phyloP scores from a whole-genome alignment of 2,113 vertebrate species.

The Nesoenas mayeri region DNA sequence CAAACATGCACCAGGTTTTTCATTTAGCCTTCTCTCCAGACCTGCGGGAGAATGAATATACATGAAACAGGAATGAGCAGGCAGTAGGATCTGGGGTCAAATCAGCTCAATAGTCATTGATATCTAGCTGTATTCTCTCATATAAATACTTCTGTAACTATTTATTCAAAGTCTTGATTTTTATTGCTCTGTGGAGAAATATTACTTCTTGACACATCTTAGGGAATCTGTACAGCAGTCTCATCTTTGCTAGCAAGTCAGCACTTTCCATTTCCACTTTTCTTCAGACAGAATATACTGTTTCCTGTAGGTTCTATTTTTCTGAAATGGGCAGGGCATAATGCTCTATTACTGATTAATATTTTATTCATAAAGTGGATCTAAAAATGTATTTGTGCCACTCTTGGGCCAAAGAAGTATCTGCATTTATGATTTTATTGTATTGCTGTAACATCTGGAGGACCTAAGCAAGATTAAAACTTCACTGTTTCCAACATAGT shows the following conservation, averaged over 20 bases:
- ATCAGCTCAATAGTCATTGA: not conserved
- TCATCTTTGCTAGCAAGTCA: not conserved
- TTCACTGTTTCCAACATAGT: not conserved
- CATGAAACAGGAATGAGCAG: not conserved
- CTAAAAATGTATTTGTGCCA: conserved; percentile 23
- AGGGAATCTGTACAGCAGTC: not conserved
- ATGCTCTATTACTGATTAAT: conserved; percentile 41
- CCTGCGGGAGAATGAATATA: not conserved
- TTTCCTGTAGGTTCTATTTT: conserved; percentile 17
- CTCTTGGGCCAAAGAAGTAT: not conserved
- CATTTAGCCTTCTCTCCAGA: not conserved
- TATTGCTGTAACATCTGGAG: conserved; percentile 9
- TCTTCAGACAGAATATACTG: not conserved
- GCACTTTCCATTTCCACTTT: not conserved
- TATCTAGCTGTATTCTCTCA: not conserved
- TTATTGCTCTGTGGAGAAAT: not conserved
- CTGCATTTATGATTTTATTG: not conserved
- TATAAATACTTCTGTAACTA: not conserved
- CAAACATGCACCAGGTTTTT: not conserved
- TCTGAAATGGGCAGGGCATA: conserved; percentile 21
- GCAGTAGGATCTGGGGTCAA: not conserved
- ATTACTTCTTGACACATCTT: not conserved
- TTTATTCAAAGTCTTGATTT: not conserved
- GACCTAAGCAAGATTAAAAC: not conserved
- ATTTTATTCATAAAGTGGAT: conserved; percentile 59